Base-by-base conservation (phyloP, 1,140 invertebrate genomes). In the Aphelenchoides avenae region DNA sequence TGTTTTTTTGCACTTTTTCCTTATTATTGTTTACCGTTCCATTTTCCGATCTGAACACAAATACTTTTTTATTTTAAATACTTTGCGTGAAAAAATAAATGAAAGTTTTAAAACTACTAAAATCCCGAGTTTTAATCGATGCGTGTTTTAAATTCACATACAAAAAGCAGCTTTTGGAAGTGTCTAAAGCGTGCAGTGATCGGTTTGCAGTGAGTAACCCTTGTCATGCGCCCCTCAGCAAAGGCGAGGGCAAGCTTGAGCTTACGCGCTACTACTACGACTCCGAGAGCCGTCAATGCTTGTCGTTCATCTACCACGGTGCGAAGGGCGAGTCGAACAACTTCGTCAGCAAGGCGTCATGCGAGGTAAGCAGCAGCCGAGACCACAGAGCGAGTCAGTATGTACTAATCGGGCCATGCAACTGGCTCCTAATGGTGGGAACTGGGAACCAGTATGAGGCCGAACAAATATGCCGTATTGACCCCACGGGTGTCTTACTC, bases 301-400 rank as follows among this genome's bases (percentile, higher is more conserved):
- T 39, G 24, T 44, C 63, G 22, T 73, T 71, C 44, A 44, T 39
- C 27, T 71, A 74, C 49, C 40, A 34, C 18, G 68, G 68, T 9
- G 43, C 51, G 1, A 69, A 70, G 50, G 68, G 68, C 6, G 65
- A 69, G 39, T 34, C 34, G 31, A 71, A 71, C 36, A 71, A 74
- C 37, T 71, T 74, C 59, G 11, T 66, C 31, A 42, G 39, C 0
- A 62, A 42, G 37, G 30, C 33, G 11, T 4, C 46, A 13, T 66
- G 62, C 49, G 53, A 62, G 43, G 41, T 60, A 41, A 13, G 55
- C 20, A n/a, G n/a, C n/a, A n/a, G n/a, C n/a, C n/a, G n/a, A n/a
- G n/a, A n/a, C n/a, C n/a, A n/a, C n/a, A n/a, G n/a, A n/a, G n/a
- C n/a, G n/a, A n/a, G n/a, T n/a, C n/a, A n/a, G n/a, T n/a, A n/a